Evolutionary conservation across 2,113 vertebrate genomes (phyloP).

Genomic region (Lophochroa leadbeateri): DNA sequence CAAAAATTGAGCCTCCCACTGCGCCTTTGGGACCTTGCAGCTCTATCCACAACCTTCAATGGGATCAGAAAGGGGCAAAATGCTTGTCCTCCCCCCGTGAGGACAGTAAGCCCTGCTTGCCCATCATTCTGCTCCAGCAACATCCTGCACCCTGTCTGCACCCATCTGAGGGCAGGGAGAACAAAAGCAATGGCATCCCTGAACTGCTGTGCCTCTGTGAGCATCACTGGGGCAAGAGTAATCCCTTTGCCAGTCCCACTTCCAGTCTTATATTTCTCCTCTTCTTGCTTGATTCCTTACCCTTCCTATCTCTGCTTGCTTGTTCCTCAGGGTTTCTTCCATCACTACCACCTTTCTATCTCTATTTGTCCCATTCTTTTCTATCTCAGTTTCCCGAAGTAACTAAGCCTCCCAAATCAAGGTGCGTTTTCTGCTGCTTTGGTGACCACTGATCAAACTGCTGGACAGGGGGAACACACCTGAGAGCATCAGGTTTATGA

Average conservation of each 20-base stretch:
- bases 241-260: neutral
- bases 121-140: neutral
- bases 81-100: neutral
- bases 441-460: neutral
- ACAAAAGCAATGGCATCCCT: neutral
- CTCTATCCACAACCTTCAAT: accelerated
- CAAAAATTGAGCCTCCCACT: accelerated
- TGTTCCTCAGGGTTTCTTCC: neutral
- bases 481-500: neutral
- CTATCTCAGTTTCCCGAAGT: neutral
- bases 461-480: neutral
- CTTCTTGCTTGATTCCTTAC: neutral
- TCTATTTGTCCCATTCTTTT: neutral
- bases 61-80: neutral
- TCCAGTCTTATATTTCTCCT: neutral
- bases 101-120: neutral
- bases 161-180: neutral
- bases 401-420: neutral
- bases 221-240: neutral
- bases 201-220: neutral
- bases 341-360: accelerated
- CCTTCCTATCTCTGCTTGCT: neutral
- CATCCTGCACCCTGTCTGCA: neutral
- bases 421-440: neutral
- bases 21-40: neutral